These are phyloP conservation scores for Columba janthina DNA, from an alignment of 2,113 vertebrate genomes.

Conservation along the genomic window DNA sequence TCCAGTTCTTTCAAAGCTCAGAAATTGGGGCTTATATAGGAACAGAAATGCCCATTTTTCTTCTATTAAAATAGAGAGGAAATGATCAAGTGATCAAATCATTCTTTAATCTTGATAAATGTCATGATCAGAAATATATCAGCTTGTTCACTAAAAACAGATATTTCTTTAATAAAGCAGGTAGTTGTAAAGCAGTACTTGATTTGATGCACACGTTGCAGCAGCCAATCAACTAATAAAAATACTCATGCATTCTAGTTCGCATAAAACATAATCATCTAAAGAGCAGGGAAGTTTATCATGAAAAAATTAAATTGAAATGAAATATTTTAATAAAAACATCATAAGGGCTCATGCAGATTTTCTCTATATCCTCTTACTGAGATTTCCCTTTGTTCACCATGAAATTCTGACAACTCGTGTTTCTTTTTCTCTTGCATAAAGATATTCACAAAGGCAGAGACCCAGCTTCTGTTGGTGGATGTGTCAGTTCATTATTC, in stretches of 20 bases:
- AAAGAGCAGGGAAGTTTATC: neutral
- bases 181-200: neutral
- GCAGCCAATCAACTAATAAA: neutral
- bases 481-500: neutral
- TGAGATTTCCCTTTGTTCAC: neutral
- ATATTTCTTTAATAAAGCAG: neutral
- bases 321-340: neutral
- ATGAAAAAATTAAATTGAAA: neutral
- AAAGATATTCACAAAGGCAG: neutral
- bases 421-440: neutral
- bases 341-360: neutral
- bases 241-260: neutral
- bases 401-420: neutral
- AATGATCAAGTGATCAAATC: neutral
- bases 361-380: neutral
- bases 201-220: neutral
- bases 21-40: neutral
- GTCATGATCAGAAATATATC: neutral
- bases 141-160: neutral
- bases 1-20: neutral
- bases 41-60: neutral
- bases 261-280: neutral
- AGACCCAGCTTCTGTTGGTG: neutral
- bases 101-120: neutral
- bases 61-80: neutral